Base-by-base conservation (phyloP, 2,113 vertebrate species). In the Cochlearius cochlearius region DNA sequence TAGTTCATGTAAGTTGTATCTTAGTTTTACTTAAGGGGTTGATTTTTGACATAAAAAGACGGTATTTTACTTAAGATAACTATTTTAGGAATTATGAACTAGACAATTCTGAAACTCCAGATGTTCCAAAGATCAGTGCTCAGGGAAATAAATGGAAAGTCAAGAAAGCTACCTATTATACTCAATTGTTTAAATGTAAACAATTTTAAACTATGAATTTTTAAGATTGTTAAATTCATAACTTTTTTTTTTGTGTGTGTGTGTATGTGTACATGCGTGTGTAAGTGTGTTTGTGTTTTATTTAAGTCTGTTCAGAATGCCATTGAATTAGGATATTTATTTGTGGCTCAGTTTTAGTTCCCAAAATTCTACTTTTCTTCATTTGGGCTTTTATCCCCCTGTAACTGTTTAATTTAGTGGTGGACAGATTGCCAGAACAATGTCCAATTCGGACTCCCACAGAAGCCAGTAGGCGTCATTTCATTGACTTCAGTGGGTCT, bases 61-160 rank as follows among this genome's bases (percentile, higher is more conserved):
- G 71, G n/a, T 52, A 68, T 73, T 96, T 92, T 89, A 79, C 53
- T 94, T 96, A 81, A 55, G 63, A n/a, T 68, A 87, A 83, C 83
- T 95, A 90, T 79, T 94, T 93, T 95, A 88, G 84, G 41, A 95
- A 90, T 90, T 63, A 81, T 39, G 75, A 95, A 72, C 64, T 92
- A 83, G 88, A 89, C n/a, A 76, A 20, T 92, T 94, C 83, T 82
- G 90, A 94, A 97, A 95, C 68, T 90, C 77, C 85, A 83, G 52
- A 94, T 94, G 76, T 96, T 96, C 90, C 96, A 97, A 95, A 98
- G 96, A 97, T 92, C 67, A 92, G 92, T 90, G 84, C 94, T 97
- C 96, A 97, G 97, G 97, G 97, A 96, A 96, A 85, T 62, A 86
- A 94, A 81, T 53, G 93, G 78, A 66, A 88, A 94, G 73, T 67